These are phyloP conservation scores for Eilema sororculum DNA, from an alignment of 2,888 invertebrate genomes.

Conservation along the genomic window DNA sequence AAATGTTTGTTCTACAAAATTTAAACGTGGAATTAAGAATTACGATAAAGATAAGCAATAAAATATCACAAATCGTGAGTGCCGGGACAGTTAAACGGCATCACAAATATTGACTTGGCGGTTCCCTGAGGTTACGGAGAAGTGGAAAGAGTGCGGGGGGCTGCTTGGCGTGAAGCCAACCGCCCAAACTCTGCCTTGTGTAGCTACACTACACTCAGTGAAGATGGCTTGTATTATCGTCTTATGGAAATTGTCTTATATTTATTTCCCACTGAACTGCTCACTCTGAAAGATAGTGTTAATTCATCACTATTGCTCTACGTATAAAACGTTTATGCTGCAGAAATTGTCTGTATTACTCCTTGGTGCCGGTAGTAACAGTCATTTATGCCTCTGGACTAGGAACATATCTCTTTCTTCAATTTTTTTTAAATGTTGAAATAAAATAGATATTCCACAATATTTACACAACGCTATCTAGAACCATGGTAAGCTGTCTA, in stretches of 20 bases:
- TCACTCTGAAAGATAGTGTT: not conserved
- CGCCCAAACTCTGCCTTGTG: conserved; percentile 51
- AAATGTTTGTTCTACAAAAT: conserved; percentile 13
- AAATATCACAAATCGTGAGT: conserved; percentile 64
- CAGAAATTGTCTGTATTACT: conserved; percentile 18
- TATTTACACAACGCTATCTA: too few relatives aligned
- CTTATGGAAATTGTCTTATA: conserved; percentile 51
- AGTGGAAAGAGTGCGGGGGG: conserved; percentile 37
- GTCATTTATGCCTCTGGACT: too few relatives aligned
- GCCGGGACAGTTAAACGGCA: conserved; percentile 74
- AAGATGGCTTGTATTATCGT: conserved; percentile 26
- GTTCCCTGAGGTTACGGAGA: conserved; percentile 62
- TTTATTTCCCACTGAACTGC: conserved; percentile 33
- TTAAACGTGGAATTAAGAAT: conserved; percentile 49
- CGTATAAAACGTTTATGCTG: not conserved
- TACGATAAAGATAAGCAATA: conserved; percentile 60
- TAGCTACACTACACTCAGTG: conserved; percentile 47
- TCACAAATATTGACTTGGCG: conserved; percentile 82
- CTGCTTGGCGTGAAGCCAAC: conserved; percentile 61
- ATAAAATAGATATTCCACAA: too few relatives aligned
- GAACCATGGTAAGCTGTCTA: too few relatives aligned
- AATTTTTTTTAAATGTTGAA: too few relatives aligned
- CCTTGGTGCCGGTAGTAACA: too few relatives aligned
- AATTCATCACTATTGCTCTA: not conserved
- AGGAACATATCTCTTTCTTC: too few relatives aligned